Evolutionary conservation across 2,888 invertebrate species (phyloP), one percentile per base, ranked within the genome.

Genomic region (Cremastobaeus sp.): DNA sequence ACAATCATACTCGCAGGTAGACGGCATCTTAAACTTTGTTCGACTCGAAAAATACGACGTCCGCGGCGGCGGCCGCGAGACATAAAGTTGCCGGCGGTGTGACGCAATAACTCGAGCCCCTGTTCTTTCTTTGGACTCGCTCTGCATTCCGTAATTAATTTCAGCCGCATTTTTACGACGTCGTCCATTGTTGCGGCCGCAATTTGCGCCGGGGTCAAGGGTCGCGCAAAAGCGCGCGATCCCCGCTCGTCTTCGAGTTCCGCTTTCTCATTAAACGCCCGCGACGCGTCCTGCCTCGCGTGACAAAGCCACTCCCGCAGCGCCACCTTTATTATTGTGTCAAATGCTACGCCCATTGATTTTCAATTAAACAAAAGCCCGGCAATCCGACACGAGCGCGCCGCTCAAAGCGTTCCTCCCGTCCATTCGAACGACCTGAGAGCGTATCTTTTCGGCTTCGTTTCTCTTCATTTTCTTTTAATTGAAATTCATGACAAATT

Each of bases 101-200:
- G 69, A 55, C 62, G 60, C 60, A 59, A 59, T 60, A 70, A 70
- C 43, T 59, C 47, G 9, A 20, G 8, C 34, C 41, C 60, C 25
- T 68, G 43, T 52, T 47, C 39, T 35, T 62, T 52, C 39, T 39
- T 37, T 39, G 17, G 50, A 20, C 37, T 32, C 48, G 62, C 48
- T 68, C 57, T 68, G 43, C 73, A 73, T 73, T 52, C 52, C 47
- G 64, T 64, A 68, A 74, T 74, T 74, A 74, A 74, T 74, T 68
- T 59, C 68, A 47, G 64, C 28, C 55, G 64, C 74, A 69, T 74
- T 74, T 74, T 74, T 68, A 74, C 64, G 74, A 64, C 68, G 59
- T 47, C 37, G 43, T 15, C 66, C 47, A 66, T 72, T 72, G 72
- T 72, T 54, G 62, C 30, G 28, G 41, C 30, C 37, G 68, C 45